Percentiles rank a stretch among this genome's conserved stretches.
phyloP scores from a whole-genome alignment of 2,797 vertebrate species.

The Eulemur mongoz region DNA sequence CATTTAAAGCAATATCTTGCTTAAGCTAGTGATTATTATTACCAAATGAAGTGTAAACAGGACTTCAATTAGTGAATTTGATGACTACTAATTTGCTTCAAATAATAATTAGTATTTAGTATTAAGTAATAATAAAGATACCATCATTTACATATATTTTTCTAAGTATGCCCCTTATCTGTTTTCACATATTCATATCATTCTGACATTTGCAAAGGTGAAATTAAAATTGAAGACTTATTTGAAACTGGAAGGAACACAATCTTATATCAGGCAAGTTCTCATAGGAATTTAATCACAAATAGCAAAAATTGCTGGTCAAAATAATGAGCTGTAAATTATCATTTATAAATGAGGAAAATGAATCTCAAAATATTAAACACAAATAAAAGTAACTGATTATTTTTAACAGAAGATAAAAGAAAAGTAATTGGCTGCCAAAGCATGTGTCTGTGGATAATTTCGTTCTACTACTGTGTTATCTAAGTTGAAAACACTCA shows the following conservation, averaged over 20 bases:
- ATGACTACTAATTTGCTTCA: slow-evolving; percentile 29
- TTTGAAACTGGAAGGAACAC: background rate
- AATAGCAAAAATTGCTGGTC: background rate
- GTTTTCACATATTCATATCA: slow-evolving; percentile 10
- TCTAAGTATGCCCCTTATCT: background rate
- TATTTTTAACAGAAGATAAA: background rate
- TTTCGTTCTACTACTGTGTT: background rate
- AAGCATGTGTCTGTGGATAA: background rate
- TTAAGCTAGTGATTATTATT: background rate
- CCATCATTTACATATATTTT: background rate
- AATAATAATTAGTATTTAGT: background rate
- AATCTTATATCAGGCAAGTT: background rate
- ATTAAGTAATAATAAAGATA: slow-evolving; percentile 34
- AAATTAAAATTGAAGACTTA: slow-evolving; percentile 48
- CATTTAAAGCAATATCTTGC: background rate
- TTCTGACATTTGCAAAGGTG: slow-evolving; percentile 33
- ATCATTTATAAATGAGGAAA: background rate
- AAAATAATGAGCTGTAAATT: slow-evolving; percentile 41
- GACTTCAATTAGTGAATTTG: slow-evolving; percentile 9
- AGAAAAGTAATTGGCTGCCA: background rate
- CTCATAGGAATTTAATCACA: background rate
- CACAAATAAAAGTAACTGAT: background rate
- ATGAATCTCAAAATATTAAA: background rate
- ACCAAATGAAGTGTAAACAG: background rate
- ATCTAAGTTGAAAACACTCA: background rate